phyloP scores from a whole-genome alignment of 2,888 invertebrate species.

The Stratiomys singularior region DNA sequence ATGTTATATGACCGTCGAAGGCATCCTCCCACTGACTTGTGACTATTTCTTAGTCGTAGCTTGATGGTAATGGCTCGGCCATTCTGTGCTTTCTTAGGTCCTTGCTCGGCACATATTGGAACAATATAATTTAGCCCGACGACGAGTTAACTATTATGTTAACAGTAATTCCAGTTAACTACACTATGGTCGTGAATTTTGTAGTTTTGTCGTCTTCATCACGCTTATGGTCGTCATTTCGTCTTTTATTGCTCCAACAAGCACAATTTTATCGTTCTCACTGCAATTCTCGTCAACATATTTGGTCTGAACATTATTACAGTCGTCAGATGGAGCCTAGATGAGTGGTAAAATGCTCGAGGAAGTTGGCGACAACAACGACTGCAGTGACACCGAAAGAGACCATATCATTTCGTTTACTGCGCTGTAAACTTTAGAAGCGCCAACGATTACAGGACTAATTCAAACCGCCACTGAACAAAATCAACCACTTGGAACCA shows the following conservation, averaged over 20 bases:
- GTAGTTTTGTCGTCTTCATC: not conserved
- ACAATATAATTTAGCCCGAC: slow-evolving; percentile 4
- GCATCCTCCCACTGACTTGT: too few relatives aligned
- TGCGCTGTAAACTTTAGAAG: not conserved
- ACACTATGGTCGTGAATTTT: slow-evolving; percentile 13
- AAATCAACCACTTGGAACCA: too few relatives aligned
- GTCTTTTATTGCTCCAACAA: slow-evolving; percentile 30
- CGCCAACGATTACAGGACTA: not conserved
- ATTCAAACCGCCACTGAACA: not conserved
- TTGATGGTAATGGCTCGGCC: slow-evolving; percentile 4
- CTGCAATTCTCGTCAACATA: slow-evolving; percentile 1
- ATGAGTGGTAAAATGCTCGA: too few relatives aligned
- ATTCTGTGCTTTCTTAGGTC: slow-evolving; percentile 10
- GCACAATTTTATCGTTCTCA: slow-evolving; percentile 9
- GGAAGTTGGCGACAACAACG: too few relatives aligned
- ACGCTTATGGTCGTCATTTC: slow-evolving; percentile 8
- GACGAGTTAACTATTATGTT: slow-evolving; percentile 4
- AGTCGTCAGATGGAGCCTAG: not conserved
- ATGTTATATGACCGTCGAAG: too few relatives aligned
- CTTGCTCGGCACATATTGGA: not conserved
- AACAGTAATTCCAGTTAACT: slow-evolving; percentile 23
- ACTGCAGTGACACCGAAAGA: too few relatives aligned
- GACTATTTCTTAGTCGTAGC: too few relatives aligned
- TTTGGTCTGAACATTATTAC: not conserved
- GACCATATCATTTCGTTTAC: not conserved